These are phyloP conservation scores for Hoplostethus atlanticus DNA, from an alignment of 2,797 vertebrate genomes.

Conservation along the genomic window DNA sequence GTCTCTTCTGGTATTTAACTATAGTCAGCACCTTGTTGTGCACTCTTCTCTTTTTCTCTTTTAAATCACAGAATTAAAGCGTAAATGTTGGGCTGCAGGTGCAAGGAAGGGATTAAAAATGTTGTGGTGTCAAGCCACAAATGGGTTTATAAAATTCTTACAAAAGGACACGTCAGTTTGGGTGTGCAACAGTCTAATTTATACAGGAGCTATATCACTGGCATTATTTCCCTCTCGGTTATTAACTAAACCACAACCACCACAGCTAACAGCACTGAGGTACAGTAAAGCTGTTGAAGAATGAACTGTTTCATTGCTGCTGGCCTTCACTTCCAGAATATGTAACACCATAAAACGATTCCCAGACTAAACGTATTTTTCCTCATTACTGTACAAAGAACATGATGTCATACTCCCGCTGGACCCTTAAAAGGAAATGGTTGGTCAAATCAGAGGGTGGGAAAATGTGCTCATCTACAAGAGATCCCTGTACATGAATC, in stretches of 20 bases:
- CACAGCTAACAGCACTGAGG: slow-evolving; percentile 24
- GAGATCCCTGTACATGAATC: slow-evolving; percentile 26
- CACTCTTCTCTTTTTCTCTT: no score
- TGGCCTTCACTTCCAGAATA: slow-evolving; percentile 56
- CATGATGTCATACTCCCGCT: slow-evolving; percentile 70
- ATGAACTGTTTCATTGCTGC: slow-evolving; percentile 61
- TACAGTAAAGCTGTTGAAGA: slow-evolving; percentile 53
- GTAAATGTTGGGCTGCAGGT: slow-evolving; percentile 42
- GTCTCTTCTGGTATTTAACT: not conserved
- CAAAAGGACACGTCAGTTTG: slow-evolving; percentile 33
- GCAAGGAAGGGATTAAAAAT: slow-evolving; percentile 34
- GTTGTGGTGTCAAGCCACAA: not conserved
- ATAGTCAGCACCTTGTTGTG: no score
- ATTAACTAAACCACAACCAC: slow-evolving; percentile 16
- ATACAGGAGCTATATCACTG: slow-evolving; percentile 23
- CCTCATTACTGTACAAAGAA: slow-evolving; percentile 59
- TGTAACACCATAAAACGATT: slow-evolving; percentile 62
- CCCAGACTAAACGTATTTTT: slow-evolving; percentile 65
- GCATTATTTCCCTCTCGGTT: slow-evolving; percentile 37
- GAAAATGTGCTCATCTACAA: slow-evolving; percentile 48
- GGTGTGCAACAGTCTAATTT: slow-evolving; percentile 42
- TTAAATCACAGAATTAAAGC: slow-evolving; percentile 20
- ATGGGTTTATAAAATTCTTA: slow-evolving; percentile 34
- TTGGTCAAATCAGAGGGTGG: slow-evolving; percentile 50
- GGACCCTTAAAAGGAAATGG: slow-evolving; percentile 66